Conservation (phyloP, 2,797 vertebrate species). For the Tokudaia tokunoshimensis region DNA sequence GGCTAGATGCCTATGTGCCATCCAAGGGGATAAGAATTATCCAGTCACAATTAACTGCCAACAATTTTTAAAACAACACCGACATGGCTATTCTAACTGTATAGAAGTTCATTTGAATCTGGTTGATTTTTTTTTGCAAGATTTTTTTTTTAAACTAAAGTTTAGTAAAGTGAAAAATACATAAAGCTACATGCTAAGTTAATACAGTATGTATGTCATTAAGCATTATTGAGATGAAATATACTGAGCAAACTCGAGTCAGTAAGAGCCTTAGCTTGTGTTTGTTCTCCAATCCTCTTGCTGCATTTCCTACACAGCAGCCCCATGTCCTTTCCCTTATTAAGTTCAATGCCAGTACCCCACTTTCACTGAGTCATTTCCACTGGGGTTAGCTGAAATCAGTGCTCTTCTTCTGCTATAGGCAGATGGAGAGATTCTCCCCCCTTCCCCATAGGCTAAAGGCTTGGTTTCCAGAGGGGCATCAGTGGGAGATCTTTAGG, state of each 20-base stretch:
- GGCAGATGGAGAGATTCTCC: background rate
- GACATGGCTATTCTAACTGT: background rate
- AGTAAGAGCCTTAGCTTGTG: background rate
- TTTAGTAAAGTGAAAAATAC: background rate
- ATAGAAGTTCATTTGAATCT: background rate
- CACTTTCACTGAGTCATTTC: background rate
- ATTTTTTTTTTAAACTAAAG: background rate
- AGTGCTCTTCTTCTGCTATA: background rate
- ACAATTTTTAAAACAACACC: background rate
- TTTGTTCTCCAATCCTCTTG: background rate
- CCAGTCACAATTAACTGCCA: background rate
- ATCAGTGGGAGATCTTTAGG: background rate
- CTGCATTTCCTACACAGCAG: fast-evolving
- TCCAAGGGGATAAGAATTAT: background rate
- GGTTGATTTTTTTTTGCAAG: background rate
- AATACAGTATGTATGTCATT: background rate
- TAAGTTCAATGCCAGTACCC: background rate
- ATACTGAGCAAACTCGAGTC: background rate
- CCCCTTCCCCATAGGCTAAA: background rate
- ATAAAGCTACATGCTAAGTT: background rate
- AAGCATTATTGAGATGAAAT: background rate
- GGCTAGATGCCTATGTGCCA: background rate
- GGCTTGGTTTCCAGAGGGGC: background rate
- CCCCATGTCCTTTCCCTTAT: background rate
- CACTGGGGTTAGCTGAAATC: background rate